Conservation (phyloP, 2,888 invertebrate species). For the Parnassius apollo region DNA sequence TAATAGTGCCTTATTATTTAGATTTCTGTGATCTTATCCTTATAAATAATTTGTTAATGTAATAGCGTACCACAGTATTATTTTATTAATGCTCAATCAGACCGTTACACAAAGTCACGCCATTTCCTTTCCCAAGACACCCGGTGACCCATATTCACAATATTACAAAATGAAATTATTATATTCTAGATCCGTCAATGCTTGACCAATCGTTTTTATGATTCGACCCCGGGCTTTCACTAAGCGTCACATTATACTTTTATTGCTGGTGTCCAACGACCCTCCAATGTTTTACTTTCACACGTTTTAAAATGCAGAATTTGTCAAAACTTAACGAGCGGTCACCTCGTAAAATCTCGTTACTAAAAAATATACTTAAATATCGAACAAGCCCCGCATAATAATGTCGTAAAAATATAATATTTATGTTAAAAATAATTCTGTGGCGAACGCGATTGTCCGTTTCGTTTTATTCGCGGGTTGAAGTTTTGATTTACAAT, state of each 20-base stretch:
- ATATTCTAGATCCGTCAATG: conserved; percentile 59
- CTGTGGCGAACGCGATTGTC: conserved; percentile 30
- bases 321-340: conserved; percentile 60
- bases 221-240: conserved; percentile 57
- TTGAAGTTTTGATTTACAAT: conserved; percentile 37
- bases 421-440: conserved; percentile 54
- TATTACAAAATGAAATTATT: conserved; percentile 55
- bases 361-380: conserved; percentile 48
- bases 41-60: no score
- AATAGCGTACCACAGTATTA: no score
- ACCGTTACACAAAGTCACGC: conserved; percentile 28
- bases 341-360: conserved; percentile 65
- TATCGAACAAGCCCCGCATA: conserved; percentile 55
- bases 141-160: conserved; percentile 66
- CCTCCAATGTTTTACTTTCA: conserved; percentile 72
- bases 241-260: conserved; percentile 50
- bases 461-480: conserved; percentile 38
- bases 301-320: conserved; percentile 72
- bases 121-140: conserved; percentile 74
- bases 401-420: conserved; percentile 71
- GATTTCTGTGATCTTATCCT: no score
- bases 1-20: no score
- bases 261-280: conserved; percentile 52
- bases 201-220: conserved; percentile 74
- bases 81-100: background rate